Conservation (phyloP, 2,797 vertebrate genomes). For the Phataginus tricuspis region DNA sequence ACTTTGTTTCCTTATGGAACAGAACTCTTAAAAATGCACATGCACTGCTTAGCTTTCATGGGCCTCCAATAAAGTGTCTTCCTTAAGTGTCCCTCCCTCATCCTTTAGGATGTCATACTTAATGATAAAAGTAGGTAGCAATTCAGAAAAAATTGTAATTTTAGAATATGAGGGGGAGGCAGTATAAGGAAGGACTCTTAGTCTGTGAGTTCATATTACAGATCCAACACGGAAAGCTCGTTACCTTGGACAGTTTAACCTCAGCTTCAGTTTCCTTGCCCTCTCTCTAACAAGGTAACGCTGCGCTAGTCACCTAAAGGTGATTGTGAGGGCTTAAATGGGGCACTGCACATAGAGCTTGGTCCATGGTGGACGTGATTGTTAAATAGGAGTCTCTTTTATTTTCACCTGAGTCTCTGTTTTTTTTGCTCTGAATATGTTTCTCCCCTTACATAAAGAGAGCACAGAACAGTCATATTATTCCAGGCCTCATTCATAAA, state of each 20-base stretch:
- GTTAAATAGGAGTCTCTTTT: not conserved
- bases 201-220: not conserved
- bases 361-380: fast-evolving
- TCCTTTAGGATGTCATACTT: constrained; percentile 11
- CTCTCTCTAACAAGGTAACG: not conserved
- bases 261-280: not conserved
- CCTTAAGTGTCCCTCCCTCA: not conserved
- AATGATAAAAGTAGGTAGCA: not conserved
- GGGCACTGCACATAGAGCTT: not conserved
- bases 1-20: not conserved
- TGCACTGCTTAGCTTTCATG: not conserved
- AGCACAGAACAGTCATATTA: not conserved
- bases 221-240: not conserved
- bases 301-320: not conserved
- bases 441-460: not conserved
- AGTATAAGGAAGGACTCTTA: not conserved
- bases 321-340: not conserved
- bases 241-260: not conserved
- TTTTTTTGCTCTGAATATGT: not conserved
- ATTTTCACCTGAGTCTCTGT: not conserved
- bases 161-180: not conserved
- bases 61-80: not conserved
- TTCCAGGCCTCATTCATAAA: not conserved
- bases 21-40: not conserved
- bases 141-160: not conserved